phyloP scores from a whole-genome alignment of 2,113 vertebrate genomes.

The Acrocephalus arundinaceus region DNA sequence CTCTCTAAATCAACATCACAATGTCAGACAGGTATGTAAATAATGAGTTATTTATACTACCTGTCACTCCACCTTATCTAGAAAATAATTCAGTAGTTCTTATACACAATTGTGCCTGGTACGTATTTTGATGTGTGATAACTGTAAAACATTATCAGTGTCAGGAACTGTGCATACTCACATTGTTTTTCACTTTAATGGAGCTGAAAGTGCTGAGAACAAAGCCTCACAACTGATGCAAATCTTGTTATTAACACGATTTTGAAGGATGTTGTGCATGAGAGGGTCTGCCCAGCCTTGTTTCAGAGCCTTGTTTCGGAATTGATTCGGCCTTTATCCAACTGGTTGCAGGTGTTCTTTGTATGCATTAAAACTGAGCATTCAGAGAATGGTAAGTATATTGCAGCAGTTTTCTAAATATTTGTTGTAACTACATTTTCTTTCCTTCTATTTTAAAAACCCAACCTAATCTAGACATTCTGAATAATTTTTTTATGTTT shows the following conservation, averaged over 20 bases:
- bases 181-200: conserved; percentile 31
- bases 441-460: not conserved
- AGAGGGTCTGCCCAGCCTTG: not conserved
- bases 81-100: conserved; percentile 44
- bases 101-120: not conserved
- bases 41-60: conserved; percentile 36
- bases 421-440: conserved; percentile 11
- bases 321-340: conserved; percentile 2
- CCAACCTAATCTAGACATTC: not conserved
- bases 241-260: conserved; percentile 24
- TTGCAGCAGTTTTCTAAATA: conserved; percentile 19
- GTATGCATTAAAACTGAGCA: conserved; percentile 10
- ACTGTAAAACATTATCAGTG: conserved; percentile 44
- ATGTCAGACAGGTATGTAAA: conserved; percentile 10
- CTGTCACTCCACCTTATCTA: conserved; percentile 52
- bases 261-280: not conserved
- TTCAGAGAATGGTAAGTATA: not conserved
- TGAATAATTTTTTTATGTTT: conserved; percentile 12
- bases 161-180: conserved; percentile 15
- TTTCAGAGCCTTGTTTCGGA: not conserved
- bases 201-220: conserved; percentile 26
- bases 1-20: conserved; percentile 33
- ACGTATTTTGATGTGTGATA: conserved; percentile 45
- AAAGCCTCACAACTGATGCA: conserved; percentile 22
- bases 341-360: not conserved